Percentiles rank a stretch among this genome's conserved stretches.
Evolutionary conservation across 2,888 invertebrate genomes (phyloP).

Genomic region (Amphipoea oculea): DNA sequence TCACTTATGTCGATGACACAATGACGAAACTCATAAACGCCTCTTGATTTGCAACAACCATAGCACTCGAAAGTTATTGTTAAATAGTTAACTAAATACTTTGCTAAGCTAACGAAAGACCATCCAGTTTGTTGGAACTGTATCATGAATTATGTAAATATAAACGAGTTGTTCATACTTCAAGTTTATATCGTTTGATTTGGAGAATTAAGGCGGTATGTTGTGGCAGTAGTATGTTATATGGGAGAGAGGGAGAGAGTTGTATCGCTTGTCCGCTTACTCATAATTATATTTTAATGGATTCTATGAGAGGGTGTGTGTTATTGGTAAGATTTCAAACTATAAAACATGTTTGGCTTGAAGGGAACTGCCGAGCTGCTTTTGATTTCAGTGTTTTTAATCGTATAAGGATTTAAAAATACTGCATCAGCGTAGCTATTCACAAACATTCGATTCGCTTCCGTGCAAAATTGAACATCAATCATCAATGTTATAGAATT

Average conservation of each 20-base stretch:
- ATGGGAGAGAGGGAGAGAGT: conserved; percentile 14
- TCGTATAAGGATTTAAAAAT: neutral
- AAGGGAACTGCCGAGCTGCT: neutral
- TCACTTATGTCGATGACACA: neutral
- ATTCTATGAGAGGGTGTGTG: conserved; percentile 38
- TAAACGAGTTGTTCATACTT: conserved; percentile 34
- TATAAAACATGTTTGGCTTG: neutral
- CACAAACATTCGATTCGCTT: neutral
- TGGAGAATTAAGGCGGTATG: conserved; percentile 6
- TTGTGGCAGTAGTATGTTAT: conserved; percentile 23
- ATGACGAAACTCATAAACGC: neutral
- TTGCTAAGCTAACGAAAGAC: conserved; percentile 56
- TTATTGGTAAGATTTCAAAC: conserved; percentile 9
- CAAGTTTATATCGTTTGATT: conserved; percentile 28
- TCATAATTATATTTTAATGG: conserved; percentile 48
- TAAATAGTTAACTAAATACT: conserved; percentile 11
- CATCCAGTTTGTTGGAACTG: conserved; percentile 46
- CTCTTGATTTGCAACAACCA: neutral
- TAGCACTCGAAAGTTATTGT: neutral
- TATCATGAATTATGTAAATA: conserved; percentile 43
- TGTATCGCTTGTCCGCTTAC: conserved; percentile 46
- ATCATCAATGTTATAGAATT: neutral
- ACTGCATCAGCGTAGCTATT: neutral
- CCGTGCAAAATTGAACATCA: neutral
- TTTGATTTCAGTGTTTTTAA: neutral